Conservation (phyloP, 2,888 invertebrate genomes). For the Pegoplata infirma region DNA sequence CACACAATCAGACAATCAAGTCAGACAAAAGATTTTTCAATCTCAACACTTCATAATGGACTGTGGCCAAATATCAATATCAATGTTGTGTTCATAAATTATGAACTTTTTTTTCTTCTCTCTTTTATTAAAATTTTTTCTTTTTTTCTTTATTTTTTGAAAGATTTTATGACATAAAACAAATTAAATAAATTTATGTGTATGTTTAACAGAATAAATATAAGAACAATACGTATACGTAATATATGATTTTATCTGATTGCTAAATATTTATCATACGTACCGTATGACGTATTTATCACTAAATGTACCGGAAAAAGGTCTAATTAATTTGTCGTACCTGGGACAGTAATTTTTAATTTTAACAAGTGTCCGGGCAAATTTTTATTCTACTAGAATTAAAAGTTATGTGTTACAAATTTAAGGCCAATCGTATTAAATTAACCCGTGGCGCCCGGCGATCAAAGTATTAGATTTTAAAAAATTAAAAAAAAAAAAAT, state of each 20-base stretch:
- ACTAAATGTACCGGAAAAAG: too few species aligned
- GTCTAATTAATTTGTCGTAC: too few species aligned
- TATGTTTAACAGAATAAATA: not conserved
- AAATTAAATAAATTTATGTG: not conserved
- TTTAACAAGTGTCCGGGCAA: too few species aligned
- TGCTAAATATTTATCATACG: not conserved
- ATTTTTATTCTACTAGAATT: too few species aligned
- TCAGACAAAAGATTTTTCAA: conserved; percentile 24
- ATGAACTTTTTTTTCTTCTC: not conserved
- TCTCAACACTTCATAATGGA: conserved; percentile 59
- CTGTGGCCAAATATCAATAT: conserved; percentile 56
- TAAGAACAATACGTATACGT: not conserved
- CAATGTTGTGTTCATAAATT: not conserved
- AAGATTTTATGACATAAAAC: not conserved
- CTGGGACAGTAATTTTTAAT: too few species aligned
- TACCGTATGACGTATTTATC: too few species aligned
- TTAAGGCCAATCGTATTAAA: too few species aligned
- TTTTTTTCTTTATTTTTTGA: not conserved
- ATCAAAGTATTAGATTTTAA: too few species aligned
- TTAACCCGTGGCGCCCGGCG: too few species aligned
- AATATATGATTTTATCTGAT: not conserved
- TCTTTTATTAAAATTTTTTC: not conserved
- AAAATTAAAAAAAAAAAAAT: too few species aligned
- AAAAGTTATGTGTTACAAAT: too few species aligned
- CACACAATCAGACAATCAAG: not conserved